These are phyloP conservation scores for Drosophila teissieri DNA, from an alignment of 1,140 invertebrate species.

Conservation along the genomic window DNA sequence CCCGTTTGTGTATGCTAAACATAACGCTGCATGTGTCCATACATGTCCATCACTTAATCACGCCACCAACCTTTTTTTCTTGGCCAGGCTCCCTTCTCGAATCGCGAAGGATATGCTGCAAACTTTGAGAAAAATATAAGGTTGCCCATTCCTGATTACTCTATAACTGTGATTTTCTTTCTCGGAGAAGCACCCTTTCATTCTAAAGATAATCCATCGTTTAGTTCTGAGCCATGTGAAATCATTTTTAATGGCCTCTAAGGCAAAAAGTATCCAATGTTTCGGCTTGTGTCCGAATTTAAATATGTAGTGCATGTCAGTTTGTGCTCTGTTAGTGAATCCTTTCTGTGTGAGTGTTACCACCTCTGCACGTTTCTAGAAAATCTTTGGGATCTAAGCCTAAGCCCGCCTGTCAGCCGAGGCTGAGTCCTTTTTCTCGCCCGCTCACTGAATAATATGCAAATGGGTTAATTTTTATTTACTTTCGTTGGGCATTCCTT, in stretches of 20 bases:
- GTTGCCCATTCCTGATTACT: background rate
- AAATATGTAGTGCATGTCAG: background rate
- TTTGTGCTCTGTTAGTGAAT: slow-evolving; percentile 6
- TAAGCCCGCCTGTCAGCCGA: slow-evolving; percentile 47
- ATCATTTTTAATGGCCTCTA: too few species aligned
- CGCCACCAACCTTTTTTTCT: slow-evolving; percentile 42
- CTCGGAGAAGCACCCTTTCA: too few species aligned
- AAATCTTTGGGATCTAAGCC: slow-evolving; percentile 34
- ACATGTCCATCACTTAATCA: slow-evolving; percentile 83
- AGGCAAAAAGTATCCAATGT: background rate
- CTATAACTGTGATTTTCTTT: background rate
- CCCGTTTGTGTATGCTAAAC: slow-evolving; percentile 76
- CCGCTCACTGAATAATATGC: slow-evolving; percentile 71
- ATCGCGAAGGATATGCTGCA: slow-evolving; percentile 18
- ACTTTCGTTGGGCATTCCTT: slow-evolving; percentile 50
- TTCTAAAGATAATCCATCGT: background rate
- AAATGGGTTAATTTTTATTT: slow-evolving; percentile 81
- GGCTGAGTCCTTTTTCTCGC: slow-evolving; percentile 59
- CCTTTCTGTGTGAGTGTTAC: slow-evolving; percentile 6
- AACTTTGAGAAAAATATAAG: background rate
- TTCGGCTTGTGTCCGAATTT: background rate
- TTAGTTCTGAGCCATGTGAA: background rate
- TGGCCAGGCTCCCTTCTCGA: slow-evolving; percentile 2
- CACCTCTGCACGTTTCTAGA: slow-evolving; percentile 25
- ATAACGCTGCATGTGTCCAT: slow-evolving; percentile 81